These are phyloP conservation scores for Nowickia ferox DNA, from an alignment of 2,888 invertebrate genomes.

Conservation along the genomic window DNA sequence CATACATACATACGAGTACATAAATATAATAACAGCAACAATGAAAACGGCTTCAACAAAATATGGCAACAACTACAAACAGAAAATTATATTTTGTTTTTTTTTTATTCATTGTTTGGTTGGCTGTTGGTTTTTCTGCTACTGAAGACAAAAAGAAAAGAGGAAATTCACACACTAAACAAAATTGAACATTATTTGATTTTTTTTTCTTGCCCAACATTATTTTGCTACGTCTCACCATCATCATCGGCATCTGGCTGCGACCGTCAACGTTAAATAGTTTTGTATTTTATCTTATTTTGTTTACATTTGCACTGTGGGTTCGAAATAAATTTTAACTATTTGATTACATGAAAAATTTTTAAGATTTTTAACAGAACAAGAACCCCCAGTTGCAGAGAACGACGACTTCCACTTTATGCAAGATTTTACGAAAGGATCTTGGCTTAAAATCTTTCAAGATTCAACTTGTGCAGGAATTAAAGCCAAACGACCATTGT, in stretches of 20 bases:
- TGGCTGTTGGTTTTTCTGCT: conserved; percentile 27
- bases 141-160: conserved; percentile 35
- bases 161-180: conserved; percentile 69
- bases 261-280: conserved; percentile 57
- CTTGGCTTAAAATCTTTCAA: too few species aligned
- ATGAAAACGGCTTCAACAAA: conserved; percentile 34
- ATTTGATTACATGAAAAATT: neutral
- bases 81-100: conserved; percentile 40
- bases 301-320: conserved; percentile 43
- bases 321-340: neutral
- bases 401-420: too few species aligned
- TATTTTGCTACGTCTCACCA: conserved; percentile 12
- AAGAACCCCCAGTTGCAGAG: too few species aligned
- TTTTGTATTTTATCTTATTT: conserved; percentile 28
- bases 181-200: conserved; percentile 69
- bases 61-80: conserved; percentile 54
- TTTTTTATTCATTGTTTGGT: conserved; percentile 6
- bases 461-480: too few species aligned
- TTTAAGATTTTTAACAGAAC: too few species aligned
- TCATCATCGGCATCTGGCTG: conserved; percentile 40
- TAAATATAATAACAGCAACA: conserved; percentile 15
- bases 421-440: too few species aligned
- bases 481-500: too few species aligned
- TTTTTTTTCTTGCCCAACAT: conserved; percentile 38
- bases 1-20: neutral